phyloP scores from a whole-genome alignment of 2,113 vertebrate species.

The Indicator maculatus region DNA sequence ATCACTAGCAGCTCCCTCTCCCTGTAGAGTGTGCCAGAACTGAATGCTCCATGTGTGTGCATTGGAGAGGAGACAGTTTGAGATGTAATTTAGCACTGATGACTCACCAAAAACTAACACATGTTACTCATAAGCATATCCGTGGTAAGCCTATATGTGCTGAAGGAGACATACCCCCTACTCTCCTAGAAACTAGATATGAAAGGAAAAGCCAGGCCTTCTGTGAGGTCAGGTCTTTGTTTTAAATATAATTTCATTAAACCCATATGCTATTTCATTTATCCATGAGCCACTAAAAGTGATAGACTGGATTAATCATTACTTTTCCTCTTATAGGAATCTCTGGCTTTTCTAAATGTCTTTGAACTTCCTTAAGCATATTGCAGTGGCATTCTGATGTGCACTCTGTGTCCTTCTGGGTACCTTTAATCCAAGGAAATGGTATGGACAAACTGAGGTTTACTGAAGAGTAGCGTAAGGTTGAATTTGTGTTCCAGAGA shows the following conservation, averaged over 20 bases:
- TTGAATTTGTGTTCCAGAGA: neutral
- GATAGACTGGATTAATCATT: neutral
- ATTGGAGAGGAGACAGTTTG: neutral
- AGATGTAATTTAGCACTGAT: neutral
- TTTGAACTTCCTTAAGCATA: neutral
- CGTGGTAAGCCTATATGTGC: neutral
- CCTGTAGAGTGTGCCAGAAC: neutral
- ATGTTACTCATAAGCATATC: slow-evolving; percentile 13
- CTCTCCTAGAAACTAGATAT: neutral
- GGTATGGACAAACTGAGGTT: neutral
- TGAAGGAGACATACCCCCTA: neutral
- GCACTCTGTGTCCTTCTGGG: neutral
- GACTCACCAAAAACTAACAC: slow-evolving; percentile 33
- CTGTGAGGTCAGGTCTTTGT: neutral
- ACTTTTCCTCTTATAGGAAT: neutral
- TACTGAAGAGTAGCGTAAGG: too few species aligned
- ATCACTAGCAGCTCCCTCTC: neutral
- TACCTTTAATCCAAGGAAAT: neutral
- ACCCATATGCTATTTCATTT: neutral
- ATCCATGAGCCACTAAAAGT: neutral
- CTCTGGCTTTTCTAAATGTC: neutral
- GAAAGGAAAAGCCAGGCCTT: neutral
- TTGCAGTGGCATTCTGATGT: neutral
- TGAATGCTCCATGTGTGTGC: neutral
- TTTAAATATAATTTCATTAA: neutral